These are phyloP conservation scores for Colletes gigas DNA, from an alignment of 1,140 invertebrate species.

Conservation along the genomic window DNA sequence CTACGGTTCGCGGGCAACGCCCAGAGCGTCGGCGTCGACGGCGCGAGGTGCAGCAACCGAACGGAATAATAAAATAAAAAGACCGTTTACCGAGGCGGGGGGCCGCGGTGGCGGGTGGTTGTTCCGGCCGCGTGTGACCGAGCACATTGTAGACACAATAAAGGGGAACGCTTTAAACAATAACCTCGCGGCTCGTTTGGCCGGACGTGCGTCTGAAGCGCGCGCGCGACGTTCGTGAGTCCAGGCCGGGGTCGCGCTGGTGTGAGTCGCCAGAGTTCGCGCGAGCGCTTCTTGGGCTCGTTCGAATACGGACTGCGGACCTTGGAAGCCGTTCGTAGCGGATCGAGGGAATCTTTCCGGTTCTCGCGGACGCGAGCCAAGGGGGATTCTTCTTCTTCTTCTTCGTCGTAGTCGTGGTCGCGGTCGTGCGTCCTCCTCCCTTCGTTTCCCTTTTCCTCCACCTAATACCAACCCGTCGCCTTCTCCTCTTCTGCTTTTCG, in stretches of 20 bases:
- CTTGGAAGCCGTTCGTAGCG: conserved; percentile 79
- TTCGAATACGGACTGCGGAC: conserved; percentile 72
- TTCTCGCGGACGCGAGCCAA: conserved; percentile 75
- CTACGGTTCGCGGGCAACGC: conserved; percentile 43
- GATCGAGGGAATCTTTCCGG: conserved; percentile 81
- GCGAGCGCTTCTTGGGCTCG: conserved; percentile 39
- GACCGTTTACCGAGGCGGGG: conserved; percentile 48
- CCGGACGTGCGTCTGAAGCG: conserved; percentile 73
- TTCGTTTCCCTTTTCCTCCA: conserved; percentile 26
- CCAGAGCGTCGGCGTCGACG: conserved; percentile 19
- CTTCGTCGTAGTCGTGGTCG: conserved; percentile 35
- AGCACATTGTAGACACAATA: conserved; percentile 72
- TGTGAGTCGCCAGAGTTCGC: not conserved
- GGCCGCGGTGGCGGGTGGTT: conserved; percentile 30
- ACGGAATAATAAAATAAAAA: conserved; percentile 49
- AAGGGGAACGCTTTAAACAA: conserved; percentile 74
- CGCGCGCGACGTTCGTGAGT: conserved; percentile 54
- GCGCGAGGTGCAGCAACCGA: conserved; percentile 45
- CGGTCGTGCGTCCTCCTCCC: conserved; percentile 9
- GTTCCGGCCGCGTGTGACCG: conserved; percentile 66
- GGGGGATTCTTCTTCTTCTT: conserved; percentile 70
- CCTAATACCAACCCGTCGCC: conserved; percentile 1
- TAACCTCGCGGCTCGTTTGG: conserved; percentile 67
- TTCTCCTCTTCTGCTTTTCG: conserved; percentile 37
- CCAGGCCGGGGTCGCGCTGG: not conserved